phyloP scores from a whole-genome alignment of 2,797 vertebrate species.

The Mus caroli region DNA sequence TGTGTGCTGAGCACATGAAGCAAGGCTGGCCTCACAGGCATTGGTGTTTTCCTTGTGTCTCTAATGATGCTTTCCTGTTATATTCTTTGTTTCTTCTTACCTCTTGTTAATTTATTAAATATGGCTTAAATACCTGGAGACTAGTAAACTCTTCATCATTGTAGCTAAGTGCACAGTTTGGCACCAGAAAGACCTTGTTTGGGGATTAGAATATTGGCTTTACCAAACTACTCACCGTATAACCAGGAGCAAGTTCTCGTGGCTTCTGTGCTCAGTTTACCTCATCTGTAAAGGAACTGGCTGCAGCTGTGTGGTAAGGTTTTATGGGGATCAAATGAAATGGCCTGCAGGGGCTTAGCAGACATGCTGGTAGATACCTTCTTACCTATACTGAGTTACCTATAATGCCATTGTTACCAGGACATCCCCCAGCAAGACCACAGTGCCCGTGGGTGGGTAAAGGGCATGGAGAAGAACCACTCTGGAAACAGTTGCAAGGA shows the following conservation, averaged over 20 bases:
- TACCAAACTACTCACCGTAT: neutral
- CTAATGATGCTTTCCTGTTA: neutral
- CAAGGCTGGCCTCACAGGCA: neutral
- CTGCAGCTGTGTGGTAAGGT: neutral
- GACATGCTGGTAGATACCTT: neutral
- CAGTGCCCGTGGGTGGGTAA: neutral
- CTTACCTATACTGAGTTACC: neutral
- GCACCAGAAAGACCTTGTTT: neutral
- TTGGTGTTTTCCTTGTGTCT: slow-evolving; percentile 1
- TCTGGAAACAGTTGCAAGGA: neutral
- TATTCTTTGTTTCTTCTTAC: neutral
- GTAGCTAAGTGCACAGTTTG: neutral
- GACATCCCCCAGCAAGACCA: neutral
- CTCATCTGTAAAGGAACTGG: slow-evolving; percentile 37
- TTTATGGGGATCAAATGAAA: neutral
- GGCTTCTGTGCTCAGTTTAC: neutral
- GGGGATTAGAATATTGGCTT: slow-evolving; percentile 23
- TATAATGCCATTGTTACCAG: neutral
- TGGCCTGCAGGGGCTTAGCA: neutral
- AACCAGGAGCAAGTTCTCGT: neutral
- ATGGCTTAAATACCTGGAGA: neutral
- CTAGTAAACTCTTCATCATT: neutral
- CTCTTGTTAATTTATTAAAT: slow-evolving; percentile 14
- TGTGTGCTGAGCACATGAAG: neutral
- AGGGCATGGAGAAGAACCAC: neutral